Conservation (phyloP, 1,140 invertebrate genomes). For the Arion vulgaris region DNA sequence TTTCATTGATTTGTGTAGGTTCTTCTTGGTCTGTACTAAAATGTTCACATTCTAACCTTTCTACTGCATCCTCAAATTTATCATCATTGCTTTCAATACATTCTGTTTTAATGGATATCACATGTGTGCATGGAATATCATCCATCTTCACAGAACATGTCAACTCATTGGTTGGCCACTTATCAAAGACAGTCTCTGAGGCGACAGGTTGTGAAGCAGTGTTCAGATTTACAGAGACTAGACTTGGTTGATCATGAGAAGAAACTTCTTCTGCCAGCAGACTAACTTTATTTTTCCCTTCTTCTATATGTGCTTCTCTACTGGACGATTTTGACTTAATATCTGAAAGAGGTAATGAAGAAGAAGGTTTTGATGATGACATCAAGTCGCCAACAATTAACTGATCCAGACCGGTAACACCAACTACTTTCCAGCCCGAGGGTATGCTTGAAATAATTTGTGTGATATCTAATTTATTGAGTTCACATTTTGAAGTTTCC, state of each 20-base stretch:
- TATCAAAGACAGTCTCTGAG: background rate
- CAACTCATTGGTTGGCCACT: background rate
- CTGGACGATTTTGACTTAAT: background rate
- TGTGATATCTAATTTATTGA: background rate
- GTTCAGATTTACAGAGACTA: conserved; percentile 25
- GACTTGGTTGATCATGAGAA: background rate
- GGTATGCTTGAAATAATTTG: conserved; percentile 23
- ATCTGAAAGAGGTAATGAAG: background rate
- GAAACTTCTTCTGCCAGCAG: background rate
- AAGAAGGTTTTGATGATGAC: background rate
- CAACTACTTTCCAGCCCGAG: conserved; percentile 23
- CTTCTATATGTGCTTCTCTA: background rate
- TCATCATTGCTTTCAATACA: background rate
- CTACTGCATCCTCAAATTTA: background rate
- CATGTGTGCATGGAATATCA: conserved; percentile 22
- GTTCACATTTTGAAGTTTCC: background rate
- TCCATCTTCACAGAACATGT: conserved; percentile 22
- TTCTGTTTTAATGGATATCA: conserved; percentile 22
- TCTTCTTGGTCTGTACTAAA: background rate
- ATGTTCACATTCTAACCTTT: background rate
- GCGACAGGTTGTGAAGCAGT: conserved; percentile 23
- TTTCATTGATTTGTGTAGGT: background rate
- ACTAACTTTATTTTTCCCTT: background rate
- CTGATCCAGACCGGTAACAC: background rate
- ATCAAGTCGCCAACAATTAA: background rate